Evolutionary conservation across 2,797 vertebrate genomes (phyloP).

Genomic region (Apodemus agrarius): DNA sequence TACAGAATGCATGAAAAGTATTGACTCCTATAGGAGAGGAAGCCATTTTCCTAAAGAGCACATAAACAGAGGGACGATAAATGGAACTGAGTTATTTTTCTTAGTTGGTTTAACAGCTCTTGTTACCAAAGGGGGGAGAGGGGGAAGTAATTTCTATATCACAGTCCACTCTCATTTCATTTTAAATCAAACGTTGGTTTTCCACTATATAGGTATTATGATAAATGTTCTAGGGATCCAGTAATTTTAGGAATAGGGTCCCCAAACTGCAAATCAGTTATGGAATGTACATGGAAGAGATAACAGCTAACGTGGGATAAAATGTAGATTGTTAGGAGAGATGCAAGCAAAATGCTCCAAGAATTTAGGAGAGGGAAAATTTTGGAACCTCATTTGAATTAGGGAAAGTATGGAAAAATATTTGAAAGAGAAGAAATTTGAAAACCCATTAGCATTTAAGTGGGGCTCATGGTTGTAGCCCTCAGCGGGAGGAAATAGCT

Average conservation of each 20-base stretch:
- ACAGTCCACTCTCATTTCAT: neutral
- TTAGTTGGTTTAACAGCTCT: neutral
- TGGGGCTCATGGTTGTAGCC: neutral
- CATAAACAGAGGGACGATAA: slow-evolving; percentile 7
- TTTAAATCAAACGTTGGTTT: slow-evolving; percentile 30
- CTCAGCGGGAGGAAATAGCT: neutral
- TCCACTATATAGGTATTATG: neutral
- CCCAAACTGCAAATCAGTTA: neutral
- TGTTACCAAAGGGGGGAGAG: neutral
- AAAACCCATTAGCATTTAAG: slow-evolving; percentile 17
- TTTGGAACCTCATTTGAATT: slow-evolving; percentile 9
- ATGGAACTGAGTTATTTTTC: neutral
- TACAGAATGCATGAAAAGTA: slow-evolving; percentile 28
- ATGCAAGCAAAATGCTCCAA: neutral
- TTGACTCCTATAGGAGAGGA: slow-evolving; percentile 11
- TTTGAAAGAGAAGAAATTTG: neutral
- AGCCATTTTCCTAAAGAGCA: neutral
- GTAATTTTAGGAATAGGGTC: neutral
- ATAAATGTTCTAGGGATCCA: slow-evolving; percentile 25
- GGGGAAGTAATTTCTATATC: neutral
- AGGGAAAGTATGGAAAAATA: slow-evolving; percentile 46
- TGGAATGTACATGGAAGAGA: neutral
- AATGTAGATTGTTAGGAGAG: slow-evolving; percentile 1
- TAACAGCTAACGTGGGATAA: neutral
- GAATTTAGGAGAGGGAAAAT: slow-evolving; percentile 2